These are phyloP conservation scores for Rhamnusium bicolor DNA, from an alignment of 2,888 invertebrate species.

Conservation along the genomic window DNA sequence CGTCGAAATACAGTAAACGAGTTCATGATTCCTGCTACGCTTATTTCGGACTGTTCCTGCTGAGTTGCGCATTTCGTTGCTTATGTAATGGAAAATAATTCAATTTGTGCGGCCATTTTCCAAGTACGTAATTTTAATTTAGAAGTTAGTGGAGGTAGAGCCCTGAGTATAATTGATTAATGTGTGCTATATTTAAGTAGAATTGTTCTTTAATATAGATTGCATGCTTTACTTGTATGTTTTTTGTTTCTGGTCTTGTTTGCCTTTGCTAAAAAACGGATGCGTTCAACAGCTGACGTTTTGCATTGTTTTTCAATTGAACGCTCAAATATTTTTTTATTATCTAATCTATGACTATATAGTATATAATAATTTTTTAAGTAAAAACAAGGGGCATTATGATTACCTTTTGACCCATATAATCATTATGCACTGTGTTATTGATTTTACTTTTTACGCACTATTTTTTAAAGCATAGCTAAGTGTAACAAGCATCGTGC, in stretches of 20 bases:
- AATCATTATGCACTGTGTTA: background rate
- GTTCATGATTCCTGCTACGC: slow-evolving; percentile 1
- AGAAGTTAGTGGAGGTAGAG: background rate
- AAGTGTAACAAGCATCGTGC: too few species aligned
- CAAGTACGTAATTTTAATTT: slow-evolving; percentile 2
- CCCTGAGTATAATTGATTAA: background rate
- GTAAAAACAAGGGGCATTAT: background rate
- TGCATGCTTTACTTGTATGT: background rate
- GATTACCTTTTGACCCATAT: background rate
- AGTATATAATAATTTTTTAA: background rate
- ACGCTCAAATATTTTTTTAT: background rate
- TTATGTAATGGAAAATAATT: slow-evolving; percentile 21
- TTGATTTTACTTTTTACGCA: background rate
- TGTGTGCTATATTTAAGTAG: background rate
- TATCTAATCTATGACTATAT: background rate
- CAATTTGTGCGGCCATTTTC: background rate
- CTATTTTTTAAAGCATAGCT: background rate
- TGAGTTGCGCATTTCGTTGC: slow-evolving; percentile 3
- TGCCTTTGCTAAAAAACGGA: background rate
- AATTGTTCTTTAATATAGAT: background rate
- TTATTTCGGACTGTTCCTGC: slow-evolving; percentile 7
- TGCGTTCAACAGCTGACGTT: background rate
- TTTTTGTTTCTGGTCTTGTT: background rate
- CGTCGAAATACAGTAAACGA: background rate
- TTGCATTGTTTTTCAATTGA: background rate